These are phyloP conservation scores for Chloropsis hardwickii DNA, from an alignment of 2,113 vertebrate species.

Conservation along the genomic window DNA sequence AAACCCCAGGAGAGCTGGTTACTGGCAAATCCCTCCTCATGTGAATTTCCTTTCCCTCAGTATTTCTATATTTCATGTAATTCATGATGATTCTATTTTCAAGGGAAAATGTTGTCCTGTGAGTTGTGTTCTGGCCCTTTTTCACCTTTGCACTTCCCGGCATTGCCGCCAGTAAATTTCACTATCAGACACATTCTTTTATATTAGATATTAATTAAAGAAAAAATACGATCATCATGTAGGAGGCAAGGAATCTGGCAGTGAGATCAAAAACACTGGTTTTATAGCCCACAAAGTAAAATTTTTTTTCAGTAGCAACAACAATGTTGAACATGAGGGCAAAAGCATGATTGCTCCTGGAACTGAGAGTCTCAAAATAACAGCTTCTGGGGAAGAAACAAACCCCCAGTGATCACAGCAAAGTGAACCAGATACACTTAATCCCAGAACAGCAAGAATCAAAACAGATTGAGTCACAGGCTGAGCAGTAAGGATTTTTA, in stretches of 20 bases:
- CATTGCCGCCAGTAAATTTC: neutral
- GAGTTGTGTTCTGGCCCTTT: neutral
- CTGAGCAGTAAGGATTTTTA: neutral
- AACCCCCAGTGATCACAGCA: neutral
- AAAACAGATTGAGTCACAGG: neutral
- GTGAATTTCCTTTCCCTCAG: neutral
- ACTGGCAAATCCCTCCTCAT: neutral
- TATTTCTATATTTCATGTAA: neutral
- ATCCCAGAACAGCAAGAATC: neutral
- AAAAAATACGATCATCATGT: neutral
- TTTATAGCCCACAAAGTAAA: neutral
- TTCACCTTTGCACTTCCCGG: neutral
- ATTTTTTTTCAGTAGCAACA: neutral
- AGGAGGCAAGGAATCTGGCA: neutral
- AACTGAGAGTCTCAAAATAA: neutral
- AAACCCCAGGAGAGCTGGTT: neutral
- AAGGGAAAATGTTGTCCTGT: neutral
- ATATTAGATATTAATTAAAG: neutral
- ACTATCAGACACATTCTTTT: neutral
- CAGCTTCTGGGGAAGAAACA: neutral
- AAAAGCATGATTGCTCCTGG: neutral
- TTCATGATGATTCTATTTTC: neutral
- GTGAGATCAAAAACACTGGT: neutral
- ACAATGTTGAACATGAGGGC: neutral
- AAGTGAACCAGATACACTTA: neutral